Conservation (phyloP, 2,113 vertebrate species). For the Halichoeres trimaculatus region DNA sequence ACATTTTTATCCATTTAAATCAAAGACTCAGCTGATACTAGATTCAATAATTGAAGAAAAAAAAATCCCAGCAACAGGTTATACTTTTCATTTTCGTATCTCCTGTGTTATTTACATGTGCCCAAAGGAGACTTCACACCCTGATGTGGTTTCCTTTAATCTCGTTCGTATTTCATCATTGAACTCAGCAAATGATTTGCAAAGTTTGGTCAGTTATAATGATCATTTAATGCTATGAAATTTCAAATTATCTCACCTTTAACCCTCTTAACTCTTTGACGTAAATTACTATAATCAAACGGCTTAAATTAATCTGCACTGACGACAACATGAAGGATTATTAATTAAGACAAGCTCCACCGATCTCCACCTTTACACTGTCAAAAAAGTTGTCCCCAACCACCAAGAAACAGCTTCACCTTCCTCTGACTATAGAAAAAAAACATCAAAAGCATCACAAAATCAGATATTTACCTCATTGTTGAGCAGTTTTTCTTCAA, state of each 20-base stretch:
- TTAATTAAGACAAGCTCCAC: conserved; percentile 12
- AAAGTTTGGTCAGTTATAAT: background rate
- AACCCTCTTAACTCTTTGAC: conserved; percentile 64
- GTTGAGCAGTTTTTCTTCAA: conserved; percentile 85
- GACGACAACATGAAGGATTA: conserved; percentile 50
- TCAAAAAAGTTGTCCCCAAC: background rate
- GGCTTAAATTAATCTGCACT: conserved; percentile 66
- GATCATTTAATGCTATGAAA: background rate
- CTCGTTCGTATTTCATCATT: background rate
- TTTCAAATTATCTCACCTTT: background rate
- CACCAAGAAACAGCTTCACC: background rate
- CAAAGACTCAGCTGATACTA: too few relatives aligned
- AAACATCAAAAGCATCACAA: background rate
- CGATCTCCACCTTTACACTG: background rate
- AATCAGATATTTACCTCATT: conserved; percentile 82
- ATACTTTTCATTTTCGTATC: too few relatives aligned
- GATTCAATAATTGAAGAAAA: too few relatives aligned
- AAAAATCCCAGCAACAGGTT: too few relatives aligned
- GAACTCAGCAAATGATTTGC: background rate
- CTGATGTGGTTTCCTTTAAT: conserved; percentile 23
- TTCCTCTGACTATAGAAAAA: background rate
- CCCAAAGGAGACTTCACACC: background rate
- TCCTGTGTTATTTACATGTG: background rate
- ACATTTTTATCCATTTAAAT: too few relatives aligned
- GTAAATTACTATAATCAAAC: conserved; percentile 50